Conservation (phyloP, 2,113 vertebrate species). For the Pithys albifrons region DNA sequence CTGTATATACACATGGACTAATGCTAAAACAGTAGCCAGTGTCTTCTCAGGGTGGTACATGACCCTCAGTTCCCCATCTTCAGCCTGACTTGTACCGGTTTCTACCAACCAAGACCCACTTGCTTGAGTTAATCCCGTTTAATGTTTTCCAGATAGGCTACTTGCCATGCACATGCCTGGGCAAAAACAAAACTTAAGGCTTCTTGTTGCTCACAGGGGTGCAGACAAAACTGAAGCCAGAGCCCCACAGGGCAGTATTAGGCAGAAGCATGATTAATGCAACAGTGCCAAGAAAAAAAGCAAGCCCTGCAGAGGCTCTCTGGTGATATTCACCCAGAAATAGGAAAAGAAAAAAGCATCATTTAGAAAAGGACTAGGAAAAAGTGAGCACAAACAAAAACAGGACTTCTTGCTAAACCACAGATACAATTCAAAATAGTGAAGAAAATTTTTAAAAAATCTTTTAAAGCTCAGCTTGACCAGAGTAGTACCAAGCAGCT, state of each 20-base stretch:
- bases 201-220: neutral
- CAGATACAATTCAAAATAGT: neutral
- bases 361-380: neutral
- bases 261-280: neutral
- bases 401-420: neutral
- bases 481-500: neutral
- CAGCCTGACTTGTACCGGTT: neutral
- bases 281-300: neutral
- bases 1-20: neutral
- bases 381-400: neutral
- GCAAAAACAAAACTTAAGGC: conserved; percentile 29
- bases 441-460: neutral
- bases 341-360: neutral
- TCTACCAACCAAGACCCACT: neutral
- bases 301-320: neutral
- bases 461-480: neutral
- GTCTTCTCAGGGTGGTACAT: neutral
- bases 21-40: neutral
- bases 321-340: neutral
- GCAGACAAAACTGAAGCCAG: neutral
- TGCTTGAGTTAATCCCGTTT: conserved; percentile 31
- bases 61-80: neutral
- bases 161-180: conserved; percentile 18
- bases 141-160: neutral
- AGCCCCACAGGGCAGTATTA: conserved; percentile 31